Evolutionary conservation across 1,140 invertebrate genomes (phyloP).

Genomic region (Pomacea maculata): DNA sequence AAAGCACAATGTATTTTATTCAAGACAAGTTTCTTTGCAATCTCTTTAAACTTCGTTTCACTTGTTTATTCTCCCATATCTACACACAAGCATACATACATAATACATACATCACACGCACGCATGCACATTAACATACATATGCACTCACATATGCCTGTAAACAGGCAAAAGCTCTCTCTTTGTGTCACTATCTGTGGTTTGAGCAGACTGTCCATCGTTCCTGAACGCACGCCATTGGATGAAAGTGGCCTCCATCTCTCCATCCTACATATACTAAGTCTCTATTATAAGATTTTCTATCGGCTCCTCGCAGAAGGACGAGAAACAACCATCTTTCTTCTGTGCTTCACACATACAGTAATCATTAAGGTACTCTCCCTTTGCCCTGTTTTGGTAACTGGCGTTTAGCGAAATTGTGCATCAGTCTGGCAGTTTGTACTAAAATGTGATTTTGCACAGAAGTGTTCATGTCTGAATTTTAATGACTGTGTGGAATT

Average conservation of each 20-base stretch:
- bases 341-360: not conserved
- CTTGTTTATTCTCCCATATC: not conserved
- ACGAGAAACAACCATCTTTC: not conserved
- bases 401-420: too few relatives aligned
- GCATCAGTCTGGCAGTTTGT: too few relatives aligned
- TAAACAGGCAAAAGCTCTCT: not conserved
- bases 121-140: constrained; percentile 10
- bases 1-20: not conserved
- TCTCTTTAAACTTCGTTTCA: not conserved
- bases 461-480: too few relatives aligned
- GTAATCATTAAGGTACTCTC: too few relatives aligned
- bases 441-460: too few relatives aligned
- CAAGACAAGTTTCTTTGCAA: not conserved
- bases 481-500: too few relatives aligned
- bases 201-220: not conserved
- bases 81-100: constrained; percentile 9
- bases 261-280: not conserved
- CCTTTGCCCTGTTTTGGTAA: too few relatives aligned
- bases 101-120: too few relatives aligned
- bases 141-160: constrained; percentile 9
- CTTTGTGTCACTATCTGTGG: not conserved
- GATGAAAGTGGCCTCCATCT: not conserved
- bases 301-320: not conserved
- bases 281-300: not conserved
- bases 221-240: constrained; percentile 4